Conservation (phyloP, 2,113 vertebrate genomes). For the Lucifuga dentata region DNA sequence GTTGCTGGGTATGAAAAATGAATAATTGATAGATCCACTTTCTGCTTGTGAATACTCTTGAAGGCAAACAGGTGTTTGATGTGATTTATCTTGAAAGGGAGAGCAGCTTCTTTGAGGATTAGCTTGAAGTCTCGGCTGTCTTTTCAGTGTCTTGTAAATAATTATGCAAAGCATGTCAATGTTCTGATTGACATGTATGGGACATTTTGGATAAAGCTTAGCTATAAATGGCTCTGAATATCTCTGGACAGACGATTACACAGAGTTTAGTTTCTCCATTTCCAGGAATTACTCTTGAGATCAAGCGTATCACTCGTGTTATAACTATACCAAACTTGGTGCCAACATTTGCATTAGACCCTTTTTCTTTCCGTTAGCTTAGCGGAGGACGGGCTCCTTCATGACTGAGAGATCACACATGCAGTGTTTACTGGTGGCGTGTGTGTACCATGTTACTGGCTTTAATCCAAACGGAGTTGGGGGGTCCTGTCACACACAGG, state of each 20-base stretch:
- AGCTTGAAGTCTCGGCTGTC: constrained; percentile 1
- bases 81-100: constrained; percentile 32
- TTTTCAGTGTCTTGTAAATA: constrained; percentile 20
- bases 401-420: constrained; percentile 69
- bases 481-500: constrained; percentile 57
- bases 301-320: constrained; percentile 10
- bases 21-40: constrained; percentile 47
- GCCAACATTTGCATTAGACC: constrained; percentile 12
- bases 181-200: constrained; percentile 32
- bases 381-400: constrained; percentile 45
- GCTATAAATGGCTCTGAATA: constrained; percentile 35
- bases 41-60: constrained; percentile 7
- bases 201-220: neutral
- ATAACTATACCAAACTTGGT: constrained; percentile 8
- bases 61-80: constrained; percentile 41
- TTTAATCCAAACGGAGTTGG: constrained; percentile 58
- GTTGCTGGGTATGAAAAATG: constrained; percentile 29
- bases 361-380: constrained; percentile 52
- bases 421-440: constrained; percentile 53
- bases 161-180: constrained; percentile 12
- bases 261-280: constrained; percentile 23
- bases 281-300: constrained; percentile 13
- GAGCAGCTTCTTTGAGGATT: constrained; percentile 14
- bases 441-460: constrained; percentile 47
- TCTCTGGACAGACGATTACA: neutral